phyloP scores from a whole-genome alignment of 2,113 vertebrate species.

The Pluvialis apricaria region DNA sequence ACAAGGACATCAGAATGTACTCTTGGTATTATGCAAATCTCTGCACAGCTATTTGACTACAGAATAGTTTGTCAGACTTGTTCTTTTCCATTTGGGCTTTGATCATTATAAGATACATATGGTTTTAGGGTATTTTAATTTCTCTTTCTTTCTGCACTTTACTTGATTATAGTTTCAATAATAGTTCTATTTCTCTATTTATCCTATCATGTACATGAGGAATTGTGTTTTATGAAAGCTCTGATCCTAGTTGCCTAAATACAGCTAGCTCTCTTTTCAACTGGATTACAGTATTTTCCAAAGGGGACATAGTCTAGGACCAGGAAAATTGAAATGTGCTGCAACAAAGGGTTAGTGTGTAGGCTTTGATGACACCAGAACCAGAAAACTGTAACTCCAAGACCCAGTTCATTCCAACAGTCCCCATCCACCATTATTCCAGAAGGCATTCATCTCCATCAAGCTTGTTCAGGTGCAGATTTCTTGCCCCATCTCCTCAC shows the following conservation, averaged over 20 bases:
- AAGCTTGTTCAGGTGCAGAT: background rate
- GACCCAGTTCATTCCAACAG: background rate
- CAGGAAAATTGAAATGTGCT: background rate
- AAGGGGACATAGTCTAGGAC: background rate
- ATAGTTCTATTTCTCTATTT: background rate
- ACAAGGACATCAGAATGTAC: background rate
- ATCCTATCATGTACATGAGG: background rate
- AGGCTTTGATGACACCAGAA: background rate
- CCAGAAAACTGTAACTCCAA: fast-evolving
- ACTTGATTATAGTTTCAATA: background rate
- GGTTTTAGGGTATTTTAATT: background rate
- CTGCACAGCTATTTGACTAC: background rate
- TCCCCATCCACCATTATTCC: background rate
- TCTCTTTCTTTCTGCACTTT: background rate
- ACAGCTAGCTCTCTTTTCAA: background rate
- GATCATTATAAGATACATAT: background rate
- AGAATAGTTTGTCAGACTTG: background rate
- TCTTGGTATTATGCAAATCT: background rate
- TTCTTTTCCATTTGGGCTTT: background rate
- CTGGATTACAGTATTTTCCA: background rate
- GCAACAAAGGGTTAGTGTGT: background rate
- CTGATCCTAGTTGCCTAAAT: background rate
- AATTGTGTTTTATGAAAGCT: background rate
- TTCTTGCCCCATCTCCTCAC: background rate
- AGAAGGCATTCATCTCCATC: background rate